Evolutionary conservation across 2,888 invertebrate genomes (phyloP), one percentile per base, ranked within the genome.

Genomic region (Antheraea yamamai): DNA sequence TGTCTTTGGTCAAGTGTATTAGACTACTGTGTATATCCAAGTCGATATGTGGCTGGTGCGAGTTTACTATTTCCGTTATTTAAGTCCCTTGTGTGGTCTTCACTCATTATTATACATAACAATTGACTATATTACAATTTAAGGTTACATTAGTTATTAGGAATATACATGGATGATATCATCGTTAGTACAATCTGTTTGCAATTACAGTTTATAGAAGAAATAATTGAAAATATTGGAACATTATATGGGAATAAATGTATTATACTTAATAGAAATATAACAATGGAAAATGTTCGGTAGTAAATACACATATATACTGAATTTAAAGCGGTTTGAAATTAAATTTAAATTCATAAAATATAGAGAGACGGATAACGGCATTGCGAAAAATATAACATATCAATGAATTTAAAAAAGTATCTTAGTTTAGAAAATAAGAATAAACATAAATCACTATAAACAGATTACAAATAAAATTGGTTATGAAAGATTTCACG

Each of bases 51-150:
- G 85, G 86, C 85, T 87, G 88, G 82, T 85, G 83, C 85, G 84
- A 88, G 84, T 82, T 85, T 83, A 79, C 79, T 84, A 82, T 80
- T 79, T 83, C 82, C 79, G 79, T 83, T 78, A n/a, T 79, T 81
- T 73, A 81, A 81, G 81, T 85, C 77, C 74, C 79, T 81, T 85
- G 88, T 89, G 89, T 89, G 80, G 92, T 93, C 93, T 94, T 94
- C 94, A 93, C 93, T 94, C 94, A 94, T 94, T 90, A 72, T 55
- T 72, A 73, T 35, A 35, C 18, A 52, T 58, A 7, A 30, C 47
- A 4, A 52, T 52, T 52, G 4, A 52, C 16, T 18, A 18, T 52
- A 6, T 58, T 58, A n/a, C 47, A 52, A 55, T 23, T 23, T 51
- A 72, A 18, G n/a, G 8, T 55, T 72, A 64, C 4, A 26, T 64